phyloP scores from a whole-genome alignment of 1,140 invertebrate genomes.

The Chironomus tepperi region DNA sequence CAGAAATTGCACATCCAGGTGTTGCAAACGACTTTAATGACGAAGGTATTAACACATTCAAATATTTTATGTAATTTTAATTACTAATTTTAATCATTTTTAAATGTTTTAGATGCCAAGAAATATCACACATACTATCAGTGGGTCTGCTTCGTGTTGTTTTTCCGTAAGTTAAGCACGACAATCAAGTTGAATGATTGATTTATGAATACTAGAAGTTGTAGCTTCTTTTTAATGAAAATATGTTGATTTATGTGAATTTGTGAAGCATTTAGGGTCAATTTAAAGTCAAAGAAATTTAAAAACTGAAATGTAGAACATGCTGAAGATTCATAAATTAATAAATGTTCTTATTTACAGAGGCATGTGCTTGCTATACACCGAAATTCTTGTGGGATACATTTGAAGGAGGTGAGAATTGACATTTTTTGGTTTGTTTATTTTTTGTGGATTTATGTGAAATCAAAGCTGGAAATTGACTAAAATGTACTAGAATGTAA shows the following conservation, averaged over 20 bases:
- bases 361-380: conserved; percentile 82
- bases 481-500: no score
- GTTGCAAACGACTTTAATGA: conserved; percentile 65
- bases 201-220: background rate
- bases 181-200: background rate
- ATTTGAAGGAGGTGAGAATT: conserved; percentile 59
- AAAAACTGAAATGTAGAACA: background rate
- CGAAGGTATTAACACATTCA: conserved; percentile 31
- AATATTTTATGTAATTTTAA: background rate
- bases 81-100: background rate
- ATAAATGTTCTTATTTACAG: conserved; percentile 43
- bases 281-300: background rate
- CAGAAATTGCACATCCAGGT: conserved; percentile 75
- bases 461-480: no score
- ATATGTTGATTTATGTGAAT: background rate
- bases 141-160: conserved; percentile 92
- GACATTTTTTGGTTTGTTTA: background rate
- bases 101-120: conserved; percentile 45
- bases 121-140: conserved; percentile 84
- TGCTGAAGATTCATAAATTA: no score
- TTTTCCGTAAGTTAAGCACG: conserved; percentile 66
- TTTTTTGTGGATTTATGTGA: background rate
- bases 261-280: background rate
- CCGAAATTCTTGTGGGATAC: conserved; percentile 89
- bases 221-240: background rate